phyloP scores from a whole-genome alignment of 2,888 invertebrate species.

The Oligia strigilis region DNA sequence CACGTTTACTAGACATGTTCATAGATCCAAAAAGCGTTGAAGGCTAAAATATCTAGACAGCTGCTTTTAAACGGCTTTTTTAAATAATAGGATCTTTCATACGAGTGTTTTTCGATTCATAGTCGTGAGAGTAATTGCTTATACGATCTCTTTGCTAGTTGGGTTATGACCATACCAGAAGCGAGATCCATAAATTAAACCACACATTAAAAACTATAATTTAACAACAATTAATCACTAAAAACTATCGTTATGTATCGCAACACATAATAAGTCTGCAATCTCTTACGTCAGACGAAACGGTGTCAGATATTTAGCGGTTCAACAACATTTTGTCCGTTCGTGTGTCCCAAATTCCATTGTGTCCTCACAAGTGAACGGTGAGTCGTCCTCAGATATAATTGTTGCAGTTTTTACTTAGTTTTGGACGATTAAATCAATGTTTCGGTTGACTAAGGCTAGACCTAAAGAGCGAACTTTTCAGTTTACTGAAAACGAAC shows the following conservation, averaged over 20 bases:
- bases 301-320: conserved; percentile 64
- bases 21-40: no score
- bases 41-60: no score
- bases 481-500: neutral
- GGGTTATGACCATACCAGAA: conserved; percentile 1
- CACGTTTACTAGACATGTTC: no score
- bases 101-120: no score
- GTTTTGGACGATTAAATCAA: conserved; percentile 4
- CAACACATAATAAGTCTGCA: conserved; percentile 52
- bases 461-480: neutral
- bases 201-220: conserved; percentile 33
- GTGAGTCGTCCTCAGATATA: conserved; percentile 40
- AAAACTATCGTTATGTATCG: conserved; percentile 29
- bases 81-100: no score
- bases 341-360: conserved; percentile 45
- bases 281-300: conserved; percentile 60
- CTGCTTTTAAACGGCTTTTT: no score
- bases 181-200: conserved; percentile 2
- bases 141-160: no score
- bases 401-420: conserved; percentile 37
- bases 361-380: conserved; percentile 46
- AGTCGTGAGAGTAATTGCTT: no score
- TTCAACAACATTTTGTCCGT: conserved; percentile 43
- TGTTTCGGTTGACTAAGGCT: conserved; percentile 4
- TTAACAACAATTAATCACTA: conserved; percentile 36